These are phyloP conservation scores for Pogonomyrmex californicus DNA, from an alignment of 1,140 invertebrate species.

Conservation along the genomic window DNA sequence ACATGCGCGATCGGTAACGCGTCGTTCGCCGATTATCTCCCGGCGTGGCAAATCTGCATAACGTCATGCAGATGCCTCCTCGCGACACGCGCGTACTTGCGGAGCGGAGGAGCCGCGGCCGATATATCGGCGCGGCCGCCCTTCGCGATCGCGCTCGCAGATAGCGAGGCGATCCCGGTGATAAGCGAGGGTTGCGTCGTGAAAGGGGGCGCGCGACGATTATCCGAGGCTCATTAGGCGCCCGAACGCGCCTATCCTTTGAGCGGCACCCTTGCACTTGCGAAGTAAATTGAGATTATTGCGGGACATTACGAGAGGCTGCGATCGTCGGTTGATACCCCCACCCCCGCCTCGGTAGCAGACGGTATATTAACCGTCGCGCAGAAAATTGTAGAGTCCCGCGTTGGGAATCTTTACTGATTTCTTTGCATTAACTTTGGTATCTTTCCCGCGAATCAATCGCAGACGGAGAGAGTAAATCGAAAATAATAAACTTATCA, in stretches of 20 bases:
- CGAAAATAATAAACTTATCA: not conserved
- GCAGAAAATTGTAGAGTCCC: not conserved
- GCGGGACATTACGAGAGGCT: conserved; percentile 17
- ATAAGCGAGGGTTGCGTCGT: conserved; percentile 39
- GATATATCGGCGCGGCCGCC: conserved; percentile 26
- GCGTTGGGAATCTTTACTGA: not conserved
- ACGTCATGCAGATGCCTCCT: conserved; percentile 41
- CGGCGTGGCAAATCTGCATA: conserved; percentile 59
- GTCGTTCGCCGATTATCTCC: conserved; percentile 53
- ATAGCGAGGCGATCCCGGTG: conserved; percentile 42
- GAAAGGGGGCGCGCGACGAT: conserved; percentile 51
- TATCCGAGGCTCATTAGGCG: conserved; percentile 60
- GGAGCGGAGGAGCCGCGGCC: not conserved
- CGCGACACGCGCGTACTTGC: not conserved
- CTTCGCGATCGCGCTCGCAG: conserved; percentile 54
- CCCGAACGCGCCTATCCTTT: conserved; percentile 56
- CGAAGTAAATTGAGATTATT: conserved; percentile 55
- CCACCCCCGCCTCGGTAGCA: not conserved
- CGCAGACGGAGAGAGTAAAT: too few relatives aligned
- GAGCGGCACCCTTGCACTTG: conserved; percentile 40
- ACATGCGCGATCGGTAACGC: conserved; percentile 47
- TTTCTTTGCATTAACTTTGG: not conserved
- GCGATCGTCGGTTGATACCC: conserved; percentile 13
- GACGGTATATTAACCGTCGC: conserved; percentile 8
- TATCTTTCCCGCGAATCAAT: not conserved